Percentiles rank a stretch among this genome's conserved stretches.
These are phyloP conservation scores for Numida meleagris DNA, from an alignment of 2,113 vertebrate genomes.

Conservation along the genomic window DNA sequence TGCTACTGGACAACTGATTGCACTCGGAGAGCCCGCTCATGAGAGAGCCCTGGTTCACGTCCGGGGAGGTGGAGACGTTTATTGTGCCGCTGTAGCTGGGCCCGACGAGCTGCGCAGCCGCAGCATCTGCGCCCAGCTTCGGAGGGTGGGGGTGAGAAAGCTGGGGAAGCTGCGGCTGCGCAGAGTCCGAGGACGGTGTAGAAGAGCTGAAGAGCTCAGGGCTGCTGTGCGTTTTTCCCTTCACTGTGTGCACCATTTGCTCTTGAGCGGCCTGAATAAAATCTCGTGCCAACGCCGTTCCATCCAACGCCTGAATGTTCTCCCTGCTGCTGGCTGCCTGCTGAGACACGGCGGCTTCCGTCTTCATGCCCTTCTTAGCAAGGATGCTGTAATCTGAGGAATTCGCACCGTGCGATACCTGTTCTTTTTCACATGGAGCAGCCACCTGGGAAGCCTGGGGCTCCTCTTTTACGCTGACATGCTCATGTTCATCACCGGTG, in stretches of 20 bases:
- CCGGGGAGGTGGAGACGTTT: constrained; percentile 87
- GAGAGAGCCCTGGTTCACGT: constrained; percentile 74
- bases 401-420: background rate
- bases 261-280: constrained; percentile 80
- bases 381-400: background rate
- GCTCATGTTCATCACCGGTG: constrained; percentile 49
- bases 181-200: constrained; percentile 28
- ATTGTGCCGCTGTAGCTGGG: constrained; percentile 90
- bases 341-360: constrained; percentile 53
- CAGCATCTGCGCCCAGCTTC: constrained; percentile 75
- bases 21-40: constrained; percentile 60
- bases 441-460: background rate
- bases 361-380: constrained; percentile 60
- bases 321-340: constrained; percentile 66
- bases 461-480: constrained; percentile 68
- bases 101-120: constrained; percentile 64
- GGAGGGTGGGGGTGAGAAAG: constrained; percentile 74
- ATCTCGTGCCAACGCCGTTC: constrained; percentile 79
- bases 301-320: background rate
- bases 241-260: constrained; percentile 77
- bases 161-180: constrained; percentile 68
- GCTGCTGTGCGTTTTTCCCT: constrained; percentile 74
- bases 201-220: constrained; percentile 75
- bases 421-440: constrained; percentile 2
- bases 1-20: constrained; percentile 74